Evolutionary conservation across 2,797 vertebrate species (phyloP).

Genomic region (Alca torda): DNA sequence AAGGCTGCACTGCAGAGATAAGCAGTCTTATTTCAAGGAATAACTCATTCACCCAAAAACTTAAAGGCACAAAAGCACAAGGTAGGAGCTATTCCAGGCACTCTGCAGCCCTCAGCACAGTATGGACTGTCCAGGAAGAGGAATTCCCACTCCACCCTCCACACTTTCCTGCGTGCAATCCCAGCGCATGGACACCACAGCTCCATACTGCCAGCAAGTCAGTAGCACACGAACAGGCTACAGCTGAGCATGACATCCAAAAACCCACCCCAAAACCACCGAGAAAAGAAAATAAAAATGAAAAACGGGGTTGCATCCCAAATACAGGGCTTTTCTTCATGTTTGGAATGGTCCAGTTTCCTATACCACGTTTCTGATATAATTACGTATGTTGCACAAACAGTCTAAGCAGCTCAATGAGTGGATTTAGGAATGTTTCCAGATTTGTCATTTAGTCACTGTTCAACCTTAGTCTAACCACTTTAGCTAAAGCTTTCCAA

Average conservation of each 20-base stretch:
- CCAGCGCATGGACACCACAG: fast-evolving
- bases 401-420: neutral
- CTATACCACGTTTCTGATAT: neutral
- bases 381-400: neutral
- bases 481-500: neutral
- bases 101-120: neutral
- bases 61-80: neutral
- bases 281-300: neutral
- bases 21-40: neutral
- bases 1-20: neutral
- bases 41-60: neutral
- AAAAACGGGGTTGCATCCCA: neutral
- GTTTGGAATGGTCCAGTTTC: neutral
- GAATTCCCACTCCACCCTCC: neutral
- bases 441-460: neutral
- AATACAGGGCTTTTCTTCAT: neutral
- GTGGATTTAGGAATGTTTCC: neutral
- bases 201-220: neutral
- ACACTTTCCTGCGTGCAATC: fast-evolving
- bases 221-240: neutral
- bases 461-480: neutral
- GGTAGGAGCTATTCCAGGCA: neutral
- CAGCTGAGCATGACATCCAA: neutral
- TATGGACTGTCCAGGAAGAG: neutral
- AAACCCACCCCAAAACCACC: fast-evolving